Conservation (phyloP, 2,888 invertebrate species). For the Heliconius hortense region DNA sequence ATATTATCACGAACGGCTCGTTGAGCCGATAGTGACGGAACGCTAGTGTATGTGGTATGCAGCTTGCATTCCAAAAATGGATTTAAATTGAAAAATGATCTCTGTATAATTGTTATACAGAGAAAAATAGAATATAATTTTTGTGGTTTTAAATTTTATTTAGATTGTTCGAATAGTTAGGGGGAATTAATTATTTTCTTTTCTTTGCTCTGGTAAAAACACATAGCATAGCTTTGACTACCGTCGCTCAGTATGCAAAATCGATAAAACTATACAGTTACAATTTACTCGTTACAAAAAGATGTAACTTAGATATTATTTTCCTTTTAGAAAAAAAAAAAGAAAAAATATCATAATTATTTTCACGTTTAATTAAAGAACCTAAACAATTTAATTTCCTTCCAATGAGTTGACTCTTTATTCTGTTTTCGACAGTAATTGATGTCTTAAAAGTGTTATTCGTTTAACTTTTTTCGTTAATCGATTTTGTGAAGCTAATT, state of each 20-base stretch:
- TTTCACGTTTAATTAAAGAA: slow-evolving; percentile 5
- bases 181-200: background rate
- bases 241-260: too few species aligned
- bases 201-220: too few species aligned
- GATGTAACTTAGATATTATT: too few species aligned
- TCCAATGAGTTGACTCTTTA: slow-evolving; percentile 14
- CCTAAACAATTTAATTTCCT: slow-evolving; percentile 15
- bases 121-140: background rate
- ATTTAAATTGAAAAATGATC: background rate
- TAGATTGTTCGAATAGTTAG: background rate
- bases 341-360: background rate
- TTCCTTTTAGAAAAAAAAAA: slow-evolving; percentile 3
- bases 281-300: background rate
- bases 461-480: slow-evolving; percentile 8
- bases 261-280: background rate
- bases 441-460: slow-evolving; percentile 10
- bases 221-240: too few species aligned
- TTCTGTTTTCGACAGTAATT: slow-evolving; percentile 23
- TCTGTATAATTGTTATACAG: too few species aligned
- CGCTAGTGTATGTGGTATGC: background rate
- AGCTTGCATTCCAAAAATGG: background rate
- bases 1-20: background rate
- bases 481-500: slow-evolving; percentile 16
- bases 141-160: background rate
- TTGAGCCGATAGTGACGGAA: background rate